A percentile compares a stretch with the other conserved stretches of the same genome.
Conservation (phyloP, 2,888 invertebrate genomes). For the Brassicogethes aeneus region DNA sequence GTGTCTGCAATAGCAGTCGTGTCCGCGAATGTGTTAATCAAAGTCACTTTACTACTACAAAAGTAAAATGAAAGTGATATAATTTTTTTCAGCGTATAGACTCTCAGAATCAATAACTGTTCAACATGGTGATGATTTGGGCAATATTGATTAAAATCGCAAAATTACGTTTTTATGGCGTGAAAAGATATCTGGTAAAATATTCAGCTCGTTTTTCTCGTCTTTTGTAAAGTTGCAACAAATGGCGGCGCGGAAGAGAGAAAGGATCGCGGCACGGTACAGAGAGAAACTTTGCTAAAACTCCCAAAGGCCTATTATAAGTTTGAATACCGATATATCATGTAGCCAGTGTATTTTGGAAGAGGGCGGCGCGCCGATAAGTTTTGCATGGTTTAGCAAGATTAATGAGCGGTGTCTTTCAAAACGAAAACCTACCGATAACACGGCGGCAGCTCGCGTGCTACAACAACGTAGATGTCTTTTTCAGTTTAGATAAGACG, state of each 20-base stretch:
- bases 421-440: conserved; percentile 20
- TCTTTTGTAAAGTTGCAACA: conserved; percentile 33
- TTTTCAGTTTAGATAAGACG: conserved; percentile 9
- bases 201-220: conserved; percentile 31
- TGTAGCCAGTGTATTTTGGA: conserved; percentile 33
- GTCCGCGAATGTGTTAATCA: too few species aligned
- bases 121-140: too few species aligned
- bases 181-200: conserved; percentile 19
- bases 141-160: too few species aligned
- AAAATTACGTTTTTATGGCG: background rate
- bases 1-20: too few species aligned
- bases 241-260: conserved; percentile 24
- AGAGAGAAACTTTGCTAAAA: conserved; percentile 23
- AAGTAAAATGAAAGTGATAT: too few species aligned
- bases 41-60: too few species aligned
- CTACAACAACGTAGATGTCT: conserved; percentile 27
- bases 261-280: conserved; percentile 9
- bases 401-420: conserved; percentile 41
- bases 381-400: conserved; percentile 42
- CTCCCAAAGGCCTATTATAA: conserved; percentile 38
- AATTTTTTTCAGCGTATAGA: too few species aligned
- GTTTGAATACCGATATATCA: conserved; percentile 41
- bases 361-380: conserved; percentile 28
- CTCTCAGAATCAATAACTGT: too few species aligned
- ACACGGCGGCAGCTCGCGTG: conserved; percentile 20